A percentile compares a stretch with the other conserved stretches of the same genome.
Evolutionary conservation across 2,797 vertebrate genomes (phyloP).

Genomic region (Syncerus caffer): DNA sequence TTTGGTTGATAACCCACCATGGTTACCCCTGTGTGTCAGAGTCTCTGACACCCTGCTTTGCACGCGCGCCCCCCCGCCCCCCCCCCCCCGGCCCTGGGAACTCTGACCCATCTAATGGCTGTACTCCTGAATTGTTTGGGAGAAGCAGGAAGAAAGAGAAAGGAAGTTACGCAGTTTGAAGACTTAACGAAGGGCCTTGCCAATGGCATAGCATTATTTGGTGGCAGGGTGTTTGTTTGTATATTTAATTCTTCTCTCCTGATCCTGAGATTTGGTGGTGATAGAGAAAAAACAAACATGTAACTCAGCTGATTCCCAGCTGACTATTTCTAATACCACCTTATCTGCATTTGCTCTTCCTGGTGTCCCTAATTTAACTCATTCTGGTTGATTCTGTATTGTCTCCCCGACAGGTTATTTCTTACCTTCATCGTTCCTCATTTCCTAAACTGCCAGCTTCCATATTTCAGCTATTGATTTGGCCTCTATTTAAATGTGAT

Average conservation of each 20-base stretch:
- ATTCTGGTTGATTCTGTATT: background rate
- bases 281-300: background rate
- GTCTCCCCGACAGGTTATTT: background rate
- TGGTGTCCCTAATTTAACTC: background rate
- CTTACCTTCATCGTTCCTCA: background rate
- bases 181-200: background rate
- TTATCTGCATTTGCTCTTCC: background rate
- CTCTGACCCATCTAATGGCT: background rate
- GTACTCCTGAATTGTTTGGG: background rate
- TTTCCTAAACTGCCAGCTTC: background rate
- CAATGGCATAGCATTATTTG: background rate
- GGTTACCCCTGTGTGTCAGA: background rate
- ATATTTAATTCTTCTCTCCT: background rate
- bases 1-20: background rate
- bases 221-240: background rate
- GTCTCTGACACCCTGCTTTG: background rate
- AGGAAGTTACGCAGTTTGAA: background rate
- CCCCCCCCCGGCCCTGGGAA: rapidly evolving
- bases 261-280: background rate
- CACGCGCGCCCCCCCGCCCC: rapidly evolving
- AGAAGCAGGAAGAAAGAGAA: background rate
- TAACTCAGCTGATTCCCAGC: background rate
- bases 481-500: background rate
- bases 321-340: background rate
- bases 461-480: background rate